Base-by-base conservation (phyloP, 1,140 invertebrate species). In the Polypedilum pembai region DNA sequence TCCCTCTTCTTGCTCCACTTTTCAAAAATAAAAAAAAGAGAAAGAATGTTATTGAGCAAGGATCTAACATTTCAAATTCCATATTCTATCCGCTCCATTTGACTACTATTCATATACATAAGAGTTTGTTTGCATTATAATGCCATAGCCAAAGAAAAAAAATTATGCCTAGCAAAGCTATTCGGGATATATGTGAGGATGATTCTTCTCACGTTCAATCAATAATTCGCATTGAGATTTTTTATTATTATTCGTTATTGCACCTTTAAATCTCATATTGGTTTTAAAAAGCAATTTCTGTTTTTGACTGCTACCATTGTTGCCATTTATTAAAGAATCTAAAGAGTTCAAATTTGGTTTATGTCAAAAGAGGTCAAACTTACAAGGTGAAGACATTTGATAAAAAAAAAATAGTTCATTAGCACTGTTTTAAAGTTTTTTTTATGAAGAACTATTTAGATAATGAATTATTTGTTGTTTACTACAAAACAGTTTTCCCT, bases 181-280 rank as follows among this genome's bases (percentile, higher is more conserved):
- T n/a, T n/a, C 3, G n/a, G 45, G 45, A 56, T 56, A 56, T 56
- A 56, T 56, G 45, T n/a, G n/a, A 56, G 12, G 45, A 56, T n/a
- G n/a, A 56, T 56, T 56, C 45, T n/a, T n/a, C 12, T 56, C 45
- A 56, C 45, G 45, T 56, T n/a, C 45, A 56, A 56, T 56, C 45
- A 56, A 56, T 56, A 56, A 56, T 15, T 56, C 45, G 45, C 45
- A 12, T 56, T n/a, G 12, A 56, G 12, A 56, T 56, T 56, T 56
- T 56, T 10, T 56, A 56, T 56, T 56, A n/a, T 56, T 56, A n/a
- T 56, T 12, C n/a, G 45, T 15, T 56, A 56, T 56, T 56, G 45
- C 45, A 56, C 45, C 45, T 56, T 56, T 56, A 56, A 56, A 56
- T 56, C 41, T 56, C 45, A n/a, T 4, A 15, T 15, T 56, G 45